These are phyloP conservation scores for Agrochola lota DNA, from an alignment of 2,888 invertebrate species.

Conservation along the genomic window DNA sequence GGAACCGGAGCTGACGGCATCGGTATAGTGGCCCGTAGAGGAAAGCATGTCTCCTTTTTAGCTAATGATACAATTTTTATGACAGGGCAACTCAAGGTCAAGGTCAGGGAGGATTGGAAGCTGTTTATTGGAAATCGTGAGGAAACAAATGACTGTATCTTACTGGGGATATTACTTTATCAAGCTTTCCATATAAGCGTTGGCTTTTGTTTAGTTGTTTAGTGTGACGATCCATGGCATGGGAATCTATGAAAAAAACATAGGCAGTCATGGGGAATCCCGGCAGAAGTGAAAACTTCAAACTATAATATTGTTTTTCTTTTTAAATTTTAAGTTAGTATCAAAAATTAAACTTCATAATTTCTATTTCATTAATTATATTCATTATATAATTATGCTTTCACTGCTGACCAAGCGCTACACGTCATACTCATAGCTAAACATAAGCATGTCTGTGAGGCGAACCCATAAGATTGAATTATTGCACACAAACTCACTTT, in stretches of 20 bases:
- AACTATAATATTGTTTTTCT: neutral
- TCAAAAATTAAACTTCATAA: neutral
- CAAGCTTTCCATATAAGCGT: neutral
- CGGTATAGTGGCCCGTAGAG: constrained; percentile 50
- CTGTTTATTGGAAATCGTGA: constrained; percentile 11
- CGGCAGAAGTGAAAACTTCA: neutral
- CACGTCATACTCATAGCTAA: neutral
- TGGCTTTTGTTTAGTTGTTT: neutral
- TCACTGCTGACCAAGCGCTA: neutral
- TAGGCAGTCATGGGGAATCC: no score
- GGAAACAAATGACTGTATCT: neutral
- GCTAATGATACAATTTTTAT: constrained; percentile 62
- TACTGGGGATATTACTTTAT: neutral
- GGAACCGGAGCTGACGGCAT: constrained; percentile 48
- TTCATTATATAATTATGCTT: no score
- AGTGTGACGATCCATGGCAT: neutral
- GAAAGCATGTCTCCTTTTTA: constrained; percentile 58
- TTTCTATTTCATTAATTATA: no score
- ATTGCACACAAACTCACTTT: no score
- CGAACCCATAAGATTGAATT: neutral
- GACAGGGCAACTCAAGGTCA: constrained; percentile 39
- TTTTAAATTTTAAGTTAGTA: no score
- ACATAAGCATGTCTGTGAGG: neutral
- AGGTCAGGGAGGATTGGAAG: neutral
- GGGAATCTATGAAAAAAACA: no score